A percentile compares a stretch with the other conserved stretches of the same genome.
Conservation (phyloP, 2,797 vertebrate species). For the Sparus aurata region DNA sequence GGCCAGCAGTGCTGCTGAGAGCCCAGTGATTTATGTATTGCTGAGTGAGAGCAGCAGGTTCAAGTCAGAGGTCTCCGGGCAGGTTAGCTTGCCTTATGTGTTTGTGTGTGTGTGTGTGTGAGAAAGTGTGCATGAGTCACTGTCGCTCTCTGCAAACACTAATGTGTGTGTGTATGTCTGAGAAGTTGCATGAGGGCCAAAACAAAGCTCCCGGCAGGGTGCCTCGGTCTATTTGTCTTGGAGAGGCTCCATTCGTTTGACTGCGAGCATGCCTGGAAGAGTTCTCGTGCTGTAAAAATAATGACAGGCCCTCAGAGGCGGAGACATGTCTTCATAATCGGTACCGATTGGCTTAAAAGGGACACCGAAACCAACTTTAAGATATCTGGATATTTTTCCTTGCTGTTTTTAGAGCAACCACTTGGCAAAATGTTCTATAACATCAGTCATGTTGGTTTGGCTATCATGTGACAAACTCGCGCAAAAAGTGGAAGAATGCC, state of each 20-base stretch:
- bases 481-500: slow-evolving; percentile 48
- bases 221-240: slow-evolving; percentile 71
- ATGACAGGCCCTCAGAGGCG: slow-evolving; percentile 56
- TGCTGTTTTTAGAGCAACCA: slow-evolving; percentile 27
- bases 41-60: slow-evolving; percentile 90
- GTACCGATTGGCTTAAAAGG: slow-evolving; percentile 49
- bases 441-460: slow-evolving; percentile 52
- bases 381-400: slow-evolving; percentile 19
- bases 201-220: slow-evolving; percentile 70
- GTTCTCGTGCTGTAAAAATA: slow-evolving; percentile 65
- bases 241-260: slow-evolving; percentile 67
- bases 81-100: slow-evolving; percentile 66
- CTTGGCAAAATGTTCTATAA: slow-evolving; percentile 14
- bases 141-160: slow-evolving; percentile 56
- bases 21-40: slow-evolving; percentile 85
- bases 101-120: slow-evolving; percentile 58
- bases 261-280: slow-evolving; percentile 67
- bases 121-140: slow-evolving; percentile 52
- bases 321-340: slow-evolving; percentile 38
- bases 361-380: slow-evolving; percentile 36
- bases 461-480: slow-evolving; percentile 37
- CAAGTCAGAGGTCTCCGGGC: slow-evolving; percentile 83
- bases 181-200: slow-evolving; percentile 51
- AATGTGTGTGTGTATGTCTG: slow-evolving; percentile 61
- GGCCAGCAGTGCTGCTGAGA: slow-evolving; percentile 77